phyloP scores from a whole-genome alignment of 2,888 invertebrate genomes.

The Cistogaster globosa region DNA sequence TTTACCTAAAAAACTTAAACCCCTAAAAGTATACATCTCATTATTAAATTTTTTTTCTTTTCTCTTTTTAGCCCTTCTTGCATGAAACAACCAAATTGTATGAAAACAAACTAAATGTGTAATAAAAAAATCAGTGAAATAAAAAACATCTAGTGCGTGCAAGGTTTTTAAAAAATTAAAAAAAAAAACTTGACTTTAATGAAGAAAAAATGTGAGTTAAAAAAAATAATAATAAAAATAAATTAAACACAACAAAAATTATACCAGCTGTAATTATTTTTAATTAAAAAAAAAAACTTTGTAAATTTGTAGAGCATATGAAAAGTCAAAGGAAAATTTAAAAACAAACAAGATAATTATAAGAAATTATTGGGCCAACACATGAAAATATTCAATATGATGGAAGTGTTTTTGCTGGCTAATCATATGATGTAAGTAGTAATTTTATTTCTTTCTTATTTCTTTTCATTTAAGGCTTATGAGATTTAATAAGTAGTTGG shows the following conservation, averaged over 20 bases:
- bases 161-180: slow-evolving; percentile 7
- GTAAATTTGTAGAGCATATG: neutral
- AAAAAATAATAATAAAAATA: slow-evolving; percentile 31
- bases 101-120: neutral
- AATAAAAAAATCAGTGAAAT: slow-evolving; percentile 9
- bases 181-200: neutral
- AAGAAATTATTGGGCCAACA: slow-evolving; percentile 52
- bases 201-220: neutral
- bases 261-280: slow-evolving; percentile 13
- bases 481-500: neutral
- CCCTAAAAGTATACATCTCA: neutral
- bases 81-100: neutral
- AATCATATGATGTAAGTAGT: slow-evolving; percentile 77
- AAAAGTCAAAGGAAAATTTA: neutral
- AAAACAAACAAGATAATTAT: neutral
- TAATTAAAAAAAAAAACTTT: neutral
- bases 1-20: neutral
- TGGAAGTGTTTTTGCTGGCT: slow-evolving; percentile 77
- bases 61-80: slow-evolving; percentile 20
- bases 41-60: neutral
- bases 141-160: slow-evolving; percentile 36
- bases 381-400: slow-evolving; percentile 76
- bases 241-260: slow-evolving; percentile 28
- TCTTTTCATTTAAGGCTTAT: neutral
- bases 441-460: neutral